These are phyloP conservation scores for Colostygia pectinataria DNA, from an alignment of 2,888 invertebrate genomes.

Conservation along the genomic window DNA sequence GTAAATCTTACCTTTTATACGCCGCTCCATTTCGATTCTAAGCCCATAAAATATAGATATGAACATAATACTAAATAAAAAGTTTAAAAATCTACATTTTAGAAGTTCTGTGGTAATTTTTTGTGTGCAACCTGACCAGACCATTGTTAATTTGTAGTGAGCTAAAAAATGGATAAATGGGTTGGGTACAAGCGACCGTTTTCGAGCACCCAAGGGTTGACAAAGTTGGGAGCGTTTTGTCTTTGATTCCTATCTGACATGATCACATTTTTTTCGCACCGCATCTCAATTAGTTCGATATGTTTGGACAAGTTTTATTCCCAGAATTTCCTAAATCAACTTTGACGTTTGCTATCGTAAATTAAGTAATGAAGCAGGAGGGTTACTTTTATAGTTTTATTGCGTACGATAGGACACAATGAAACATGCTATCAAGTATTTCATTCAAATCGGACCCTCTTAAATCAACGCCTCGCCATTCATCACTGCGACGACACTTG, in stretches of 20 bases:
- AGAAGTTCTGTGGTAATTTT: slow-evolving; percentile 58
- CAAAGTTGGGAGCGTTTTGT: slow-evolving; percentile 75
- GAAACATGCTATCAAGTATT: slow-evolving; percentile 59
- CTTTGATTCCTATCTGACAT: slow-evolving; percentile 73
- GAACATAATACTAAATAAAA: slow-evolving; percentile 74
- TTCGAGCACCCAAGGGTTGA: slow-evolving; percentile 70
- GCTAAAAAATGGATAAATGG: slow-evolving; percentile 76
- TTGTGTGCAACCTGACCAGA: slow-evolving; percentile 73
- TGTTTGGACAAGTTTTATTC: slow-evolving; percentile 36
- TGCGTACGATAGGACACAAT: slow-evolving; percentile 52
- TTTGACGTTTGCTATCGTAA: slow-evolving; percentile 31
- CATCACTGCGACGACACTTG: slow-evolving; percentile 67
- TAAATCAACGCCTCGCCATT: slow-evolving; percentile 72
- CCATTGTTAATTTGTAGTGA: slow-evolving; percentile 72
- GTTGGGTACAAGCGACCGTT: slow-evolving; percentile 45
- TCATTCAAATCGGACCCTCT: slow-evolving; percentile 65
- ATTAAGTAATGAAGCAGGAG: slow-evolving; percentile 32
- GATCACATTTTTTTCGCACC: slow-evolving; percentile 68
- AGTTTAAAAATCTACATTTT: slow-evolving; percentile 50
- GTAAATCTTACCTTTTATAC: slow-evolving; percentile 69
- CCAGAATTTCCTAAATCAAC: slow-evolving; percentile 37
- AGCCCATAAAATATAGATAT: slow-evolving; percentile 75
- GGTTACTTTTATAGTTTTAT: slow-evolving; percentile 67
- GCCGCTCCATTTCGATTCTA: slow-evolving; percentile 59
- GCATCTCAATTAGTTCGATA: slow-evolving; percentile 55